These are phyloP conservation scores for Neopelma chrysocephalum DNA, from an alignment of 2,797 vertebrate species.

Conservation along the genomic window DNA sequence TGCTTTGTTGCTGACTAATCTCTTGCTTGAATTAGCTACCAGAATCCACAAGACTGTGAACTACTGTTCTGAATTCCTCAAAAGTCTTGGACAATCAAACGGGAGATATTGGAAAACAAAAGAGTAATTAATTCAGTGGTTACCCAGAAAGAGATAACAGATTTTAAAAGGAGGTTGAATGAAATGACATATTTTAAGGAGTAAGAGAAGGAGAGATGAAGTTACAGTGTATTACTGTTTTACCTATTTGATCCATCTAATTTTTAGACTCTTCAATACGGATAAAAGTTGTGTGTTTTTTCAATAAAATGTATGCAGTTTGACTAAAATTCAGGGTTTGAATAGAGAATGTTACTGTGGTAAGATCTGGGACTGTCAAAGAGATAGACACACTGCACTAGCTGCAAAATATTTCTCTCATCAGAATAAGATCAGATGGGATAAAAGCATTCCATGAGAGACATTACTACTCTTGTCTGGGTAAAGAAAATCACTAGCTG, in stretches of 20 bases:
- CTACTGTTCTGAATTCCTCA: not conserved
- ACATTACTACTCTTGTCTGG: not conserved
- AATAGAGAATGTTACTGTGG: not conserved
- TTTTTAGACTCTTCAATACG: not conserved
- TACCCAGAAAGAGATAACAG: not conserved
- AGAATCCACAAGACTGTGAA: not conserved
- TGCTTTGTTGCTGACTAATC: not conserved
- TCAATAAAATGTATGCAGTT: fast-evolving
- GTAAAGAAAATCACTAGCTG: not conserved
- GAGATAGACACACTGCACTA: not conserved
- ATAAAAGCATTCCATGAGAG: not conserved
- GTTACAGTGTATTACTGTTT: not conserved
- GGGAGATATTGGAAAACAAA: not conserved
- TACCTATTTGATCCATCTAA: not conserved
- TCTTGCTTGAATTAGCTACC: not conserved
- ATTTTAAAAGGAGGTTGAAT: not conserved
- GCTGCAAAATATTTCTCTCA: not conserved
- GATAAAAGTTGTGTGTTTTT: not conserved
- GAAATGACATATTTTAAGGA: not conserved
- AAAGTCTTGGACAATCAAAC: not conserved
- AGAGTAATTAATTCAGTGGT: not conserved
- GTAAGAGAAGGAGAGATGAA: not conserved
- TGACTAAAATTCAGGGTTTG: not conserved
- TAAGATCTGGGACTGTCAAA: not conserved
- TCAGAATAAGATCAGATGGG: not conserved